A percentile compares a stretch with the other conserved stretches of the same genome.
Conservation (phyloP, 2,888 invertebrate genomes). For the Lasioglossum marginatum region DNA sequence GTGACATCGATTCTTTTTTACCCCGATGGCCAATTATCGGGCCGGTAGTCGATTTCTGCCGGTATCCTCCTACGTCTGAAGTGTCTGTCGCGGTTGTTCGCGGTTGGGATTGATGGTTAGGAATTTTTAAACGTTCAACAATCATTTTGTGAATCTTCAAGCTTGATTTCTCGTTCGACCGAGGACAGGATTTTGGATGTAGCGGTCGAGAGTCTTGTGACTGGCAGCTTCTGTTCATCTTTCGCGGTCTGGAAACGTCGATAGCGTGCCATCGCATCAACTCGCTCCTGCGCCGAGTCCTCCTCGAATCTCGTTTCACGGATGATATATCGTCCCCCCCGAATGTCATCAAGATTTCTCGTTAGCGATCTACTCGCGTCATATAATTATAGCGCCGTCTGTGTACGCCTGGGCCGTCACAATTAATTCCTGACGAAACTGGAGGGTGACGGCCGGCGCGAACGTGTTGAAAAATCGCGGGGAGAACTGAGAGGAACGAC, state of each 20-base stretch:
- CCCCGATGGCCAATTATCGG: slow-evolving; percentile 58
- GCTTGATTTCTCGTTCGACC: too few relatives aligned
- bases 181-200: too few relatives aligned
- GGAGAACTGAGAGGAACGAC: background rate
- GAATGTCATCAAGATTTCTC: background rate
- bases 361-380: background rate
- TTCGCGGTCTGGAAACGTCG: background rate
- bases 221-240: background rate
- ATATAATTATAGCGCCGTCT: slow-evolving; percentile 9
- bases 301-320: slow-evolving; percentile 22
- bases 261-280: background rate
- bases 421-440: slow-evolving; percentile 23
- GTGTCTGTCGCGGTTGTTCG: background rate
- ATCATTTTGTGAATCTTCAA: too few relatives aligned
- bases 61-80: background rate
- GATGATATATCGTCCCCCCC: background rate
- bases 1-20: slow-evolving; percentile 63
- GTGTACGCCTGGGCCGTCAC: slow-evolving; percentile 6
- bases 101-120: background rate
- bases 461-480: slow-evolving; percentile 3
- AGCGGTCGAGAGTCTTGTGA: background rate
- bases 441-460: background rate
- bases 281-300: background rate
- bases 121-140: background rate
- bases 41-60: slow-evolving; percentile 36